Conservation (phyloP, 2,113 vertebrate genomes). For the Thunnus maccoyii region DNA sequence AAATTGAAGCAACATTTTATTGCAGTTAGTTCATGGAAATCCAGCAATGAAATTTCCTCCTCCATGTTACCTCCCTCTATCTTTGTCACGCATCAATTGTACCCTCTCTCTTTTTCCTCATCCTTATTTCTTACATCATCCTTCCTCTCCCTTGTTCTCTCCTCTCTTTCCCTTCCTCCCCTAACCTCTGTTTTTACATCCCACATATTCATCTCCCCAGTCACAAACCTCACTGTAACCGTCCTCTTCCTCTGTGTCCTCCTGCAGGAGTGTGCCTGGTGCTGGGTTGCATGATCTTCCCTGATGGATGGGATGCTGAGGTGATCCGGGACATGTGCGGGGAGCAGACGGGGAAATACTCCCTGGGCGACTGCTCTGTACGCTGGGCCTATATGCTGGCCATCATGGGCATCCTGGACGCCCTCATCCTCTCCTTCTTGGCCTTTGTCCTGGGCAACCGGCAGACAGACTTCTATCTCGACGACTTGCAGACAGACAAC, state of each 20-base stretch:
- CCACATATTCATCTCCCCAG: neutral
- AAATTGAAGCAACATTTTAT: too few species aligned
- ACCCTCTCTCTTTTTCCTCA: neutral
- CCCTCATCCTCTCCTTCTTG: slow-evolving; percentile 96
- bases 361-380: slow-evolving; percentile 94
- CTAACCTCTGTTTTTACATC: neutral
- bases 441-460: slow-evolving; percentile 97
- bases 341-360: slow-evolving; percentile 96
- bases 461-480: slow-evolving; percentile 96
- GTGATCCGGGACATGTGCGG: slow-evolving; percentile 97
- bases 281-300: slow-evolving; percentile 98
- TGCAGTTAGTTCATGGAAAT: neutral
- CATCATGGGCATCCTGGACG: slow-evolving; percentile 97
- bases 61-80: too few species aligned
- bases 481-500: slow-evolving; percentile 95
- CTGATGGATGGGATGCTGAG: slow-evolving; percentile 96
- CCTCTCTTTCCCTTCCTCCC: too few species aligned
- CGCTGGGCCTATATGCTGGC: slow-evolving; percentile 98
- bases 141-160: neutral
- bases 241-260: slow-evolving; percentile 42
- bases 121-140: too few species aligned
- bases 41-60: neutral
- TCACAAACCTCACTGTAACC: neutral
- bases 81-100: neutral
- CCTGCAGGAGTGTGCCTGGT: slow-evolving; percentile 94